Conservation (phyloP, 2,888 invertebrate species). For the Amiota mariae region DNA sequence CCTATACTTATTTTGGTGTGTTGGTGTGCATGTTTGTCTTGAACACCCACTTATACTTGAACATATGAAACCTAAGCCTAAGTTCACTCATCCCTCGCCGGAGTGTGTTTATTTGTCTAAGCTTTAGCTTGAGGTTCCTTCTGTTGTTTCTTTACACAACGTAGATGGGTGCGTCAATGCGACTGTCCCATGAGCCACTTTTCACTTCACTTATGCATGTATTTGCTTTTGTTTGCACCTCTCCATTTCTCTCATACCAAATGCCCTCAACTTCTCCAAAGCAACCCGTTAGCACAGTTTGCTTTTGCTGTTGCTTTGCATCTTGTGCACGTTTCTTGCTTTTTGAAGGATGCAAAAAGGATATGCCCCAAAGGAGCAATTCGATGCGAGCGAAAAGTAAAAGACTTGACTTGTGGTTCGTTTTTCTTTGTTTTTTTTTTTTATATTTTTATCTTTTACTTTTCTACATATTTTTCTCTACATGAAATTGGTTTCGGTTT, state of each 20-base stretch:
- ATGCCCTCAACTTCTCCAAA: too few relatives aligned
- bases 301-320: conserved; percentile 17
- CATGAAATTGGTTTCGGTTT: conserved; percentile 5
- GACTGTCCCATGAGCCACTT: conserved; percentile 1
- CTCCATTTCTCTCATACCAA: conserved; percentile 31
- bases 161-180: not conserved
- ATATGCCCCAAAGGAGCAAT: conserved; percentile 62
- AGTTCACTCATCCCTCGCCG: too few relatives aligned
- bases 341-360: conserved; percentile 42
- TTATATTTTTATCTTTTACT: too few relatives aligned
- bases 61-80: too few relatives aligned
- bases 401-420: conserved; percentile 4
- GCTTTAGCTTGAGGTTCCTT: conserved; percentile 1
- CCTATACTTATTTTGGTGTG: conserved; percentile 47
- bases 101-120: conserved; percentile 14
- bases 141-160: not conserved
- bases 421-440: too few relatives aligned
- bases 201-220: not conserved
- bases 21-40: not conserved
- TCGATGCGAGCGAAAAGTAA: conserved; percentile 48
- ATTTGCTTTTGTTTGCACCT: conserved; percentile 39
- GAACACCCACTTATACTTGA: not conserved
- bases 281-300: conserved; percentile 17
- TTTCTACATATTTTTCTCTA: too few relatives aligned
- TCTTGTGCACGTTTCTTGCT: conserved; percentile 56